Conservation (phyloP, 2,797 vertebrate species). For the Argya squamiceps region DNA sequence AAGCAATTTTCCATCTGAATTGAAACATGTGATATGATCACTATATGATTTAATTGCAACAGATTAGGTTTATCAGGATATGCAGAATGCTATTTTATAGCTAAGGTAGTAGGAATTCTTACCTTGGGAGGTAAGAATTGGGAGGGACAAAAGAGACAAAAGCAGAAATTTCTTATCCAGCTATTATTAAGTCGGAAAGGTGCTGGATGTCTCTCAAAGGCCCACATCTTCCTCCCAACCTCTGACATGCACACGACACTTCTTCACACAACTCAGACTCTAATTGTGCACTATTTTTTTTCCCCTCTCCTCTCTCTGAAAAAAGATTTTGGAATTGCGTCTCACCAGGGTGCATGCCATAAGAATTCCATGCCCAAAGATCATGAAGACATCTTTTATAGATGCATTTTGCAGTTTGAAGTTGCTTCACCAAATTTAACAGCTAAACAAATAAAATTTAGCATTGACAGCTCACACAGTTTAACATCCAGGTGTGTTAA, state of each 20-base stretch:
- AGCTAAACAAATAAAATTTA: not conserved
- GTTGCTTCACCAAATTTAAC: not conserved
- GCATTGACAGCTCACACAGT: rapidly evolving
- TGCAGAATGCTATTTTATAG: not conserved
- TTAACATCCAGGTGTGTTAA: not conserved
- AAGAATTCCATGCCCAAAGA: not conserved
- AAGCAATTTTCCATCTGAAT: not conserved
- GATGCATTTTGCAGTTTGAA: not conserved
- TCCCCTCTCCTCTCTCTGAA: not conserved
- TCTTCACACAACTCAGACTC: not conserved
- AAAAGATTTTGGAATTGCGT: not conserved
- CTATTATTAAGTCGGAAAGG: not conserved
- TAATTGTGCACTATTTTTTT: rapidly evolving
- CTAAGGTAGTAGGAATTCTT: not conserved
- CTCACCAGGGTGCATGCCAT: not conserved
- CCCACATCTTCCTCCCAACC: not conserved
- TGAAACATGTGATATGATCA: not conserved
- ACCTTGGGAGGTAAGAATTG: not conserved
- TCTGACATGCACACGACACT: not conserved
- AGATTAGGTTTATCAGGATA: not conserved
- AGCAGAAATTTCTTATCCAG: not conserved
- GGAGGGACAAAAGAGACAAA: not conserved
- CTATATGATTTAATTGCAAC: not conserved
- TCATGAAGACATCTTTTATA: not conserved
- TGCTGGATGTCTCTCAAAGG: not conserved